A percentile compares a stretch with the other conserved stretches of the same genome.
phyloP scores from a whole-genome alignment of 1,140 invertebrate species.

The Agrypnia vestita region DNA sequence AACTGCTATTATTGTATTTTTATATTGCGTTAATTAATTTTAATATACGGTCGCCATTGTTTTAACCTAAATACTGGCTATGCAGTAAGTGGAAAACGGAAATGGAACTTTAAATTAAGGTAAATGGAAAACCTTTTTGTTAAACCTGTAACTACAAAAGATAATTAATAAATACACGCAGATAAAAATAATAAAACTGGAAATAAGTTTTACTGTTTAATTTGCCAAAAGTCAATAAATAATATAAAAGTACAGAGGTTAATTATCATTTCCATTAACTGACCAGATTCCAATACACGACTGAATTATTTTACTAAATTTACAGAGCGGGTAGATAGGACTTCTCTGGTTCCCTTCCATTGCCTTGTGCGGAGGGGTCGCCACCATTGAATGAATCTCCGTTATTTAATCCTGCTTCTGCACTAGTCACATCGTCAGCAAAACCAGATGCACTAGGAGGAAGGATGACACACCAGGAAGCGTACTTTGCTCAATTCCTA shows the following conservation, averaged over 20 bases:
- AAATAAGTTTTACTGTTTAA: not conserved
- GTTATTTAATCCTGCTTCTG: not conserved
- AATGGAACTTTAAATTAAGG: too few relatives aligned
- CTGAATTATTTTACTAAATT: not conserved
- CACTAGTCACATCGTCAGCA: not conserved
- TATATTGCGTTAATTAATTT: too few relatives aligned
- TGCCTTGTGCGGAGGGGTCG: constrained; percentile 16
- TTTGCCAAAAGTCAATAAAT: not conserved
- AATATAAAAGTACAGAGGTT: not conserved
- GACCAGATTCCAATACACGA: not conserved
- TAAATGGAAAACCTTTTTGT: too few relatives aligned
- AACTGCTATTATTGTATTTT: too few relatives aligned
- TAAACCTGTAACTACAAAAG: too few relatives aligned
- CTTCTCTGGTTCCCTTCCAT: constrained; percentile 12
- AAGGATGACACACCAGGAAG: not conserved
- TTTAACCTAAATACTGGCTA: too few relatives aligned
- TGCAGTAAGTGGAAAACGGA: too few relatives aligned
- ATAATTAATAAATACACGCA: too few relatives aligned
- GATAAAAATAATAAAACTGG: too few relatives aligned
- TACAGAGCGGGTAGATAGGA: constrained; percentile 21
- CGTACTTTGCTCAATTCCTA: constrained; percentile 21
- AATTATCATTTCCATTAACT: too few relatives aligned
- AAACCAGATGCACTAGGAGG: constrained; percentile 15
- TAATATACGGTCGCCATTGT: too few relatives aligned
- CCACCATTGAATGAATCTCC: constrained; percentile 14